Percentiles rank a stretch among this genome's conserved stretches.
Conservation (phyloP, 2,888 invertebrate genomes). For the Aleiodes alternator region DNA sequence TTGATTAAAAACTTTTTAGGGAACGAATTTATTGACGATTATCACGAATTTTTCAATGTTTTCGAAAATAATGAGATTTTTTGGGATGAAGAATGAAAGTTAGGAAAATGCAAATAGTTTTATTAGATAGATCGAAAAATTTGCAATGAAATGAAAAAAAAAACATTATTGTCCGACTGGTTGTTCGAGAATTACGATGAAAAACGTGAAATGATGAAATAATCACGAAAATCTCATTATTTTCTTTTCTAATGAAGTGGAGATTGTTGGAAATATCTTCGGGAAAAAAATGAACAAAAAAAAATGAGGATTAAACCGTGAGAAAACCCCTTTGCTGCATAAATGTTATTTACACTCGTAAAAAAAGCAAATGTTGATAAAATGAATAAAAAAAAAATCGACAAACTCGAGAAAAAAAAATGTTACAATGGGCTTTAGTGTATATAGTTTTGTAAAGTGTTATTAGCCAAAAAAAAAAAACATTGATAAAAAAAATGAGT, state of each 20-base stretch:
- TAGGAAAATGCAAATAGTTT: background rate
- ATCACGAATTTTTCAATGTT: constrained; percentile 1
- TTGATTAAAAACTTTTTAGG: constrained; percentile 1
- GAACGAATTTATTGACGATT: constrained; percentile 1
- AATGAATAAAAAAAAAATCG: constrained; percentile 50
- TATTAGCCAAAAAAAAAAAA: constrained; percentile 59
- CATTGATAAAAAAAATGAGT: background rate
- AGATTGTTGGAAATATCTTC: background rate
- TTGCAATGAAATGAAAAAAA: background rate
- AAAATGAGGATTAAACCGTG: constrained; percentile 15
- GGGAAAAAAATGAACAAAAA: constrained; percentile 4
- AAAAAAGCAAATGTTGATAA: constrained; percentile 47
- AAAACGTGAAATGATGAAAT: background rate
- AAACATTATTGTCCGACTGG: background rate
- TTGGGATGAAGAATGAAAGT: background rate
- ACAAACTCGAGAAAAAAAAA: constrained; percentile 61
- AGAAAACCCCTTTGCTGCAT: constrained; percentile 21
- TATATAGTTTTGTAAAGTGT: constrained; percentile 75
- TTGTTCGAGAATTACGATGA: background rate
- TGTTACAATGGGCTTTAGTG: constrained; percentile 72
- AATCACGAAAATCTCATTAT: background rate
- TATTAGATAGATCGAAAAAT: background rate
- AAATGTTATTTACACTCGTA: constrained; percentile 49
- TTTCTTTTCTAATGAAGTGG: background rate
- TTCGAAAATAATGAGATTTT: background rate